These are phyloP conservation scores for Diadegma fenestrale DNA, from an alignment of 2,888 invertebrate genomes.

Conservation along the genomic window DNA sequence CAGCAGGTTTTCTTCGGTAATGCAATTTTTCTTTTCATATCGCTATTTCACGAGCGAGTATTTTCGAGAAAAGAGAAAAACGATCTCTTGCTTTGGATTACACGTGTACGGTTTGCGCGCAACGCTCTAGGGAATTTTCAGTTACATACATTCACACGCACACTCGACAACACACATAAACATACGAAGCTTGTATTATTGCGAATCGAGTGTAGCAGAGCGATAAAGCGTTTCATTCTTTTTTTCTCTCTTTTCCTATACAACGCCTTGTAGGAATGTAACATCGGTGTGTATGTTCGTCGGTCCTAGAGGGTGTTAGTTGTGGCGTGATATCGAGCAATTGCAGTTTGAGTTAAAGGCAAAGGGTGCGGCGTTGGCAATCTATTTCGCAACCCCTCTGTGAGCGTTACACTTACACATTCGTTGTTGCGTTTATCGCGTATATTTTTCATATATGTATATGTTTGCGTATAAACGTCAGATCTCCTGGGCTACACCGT, in stretches of 20 bases:
- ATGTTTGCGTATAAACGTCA: conserved; percentile 3
- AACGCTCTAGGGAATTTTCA: conserved; percentile 39
- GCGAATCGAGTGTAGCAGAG: conserved; percentile 48
- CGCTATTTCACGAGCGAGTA: conserved; percentile 45
- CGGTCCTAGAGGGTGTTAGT: conserved; percentile 59
- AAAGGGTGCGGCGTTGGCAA: conserved; percentile 71
- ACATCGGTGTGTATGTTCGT: conserved; percentile 18
- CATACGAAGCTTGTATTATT: conserved; percentile 27
- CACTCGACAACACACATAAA: conserved; percentile 20
- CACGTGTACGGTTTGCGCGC: conserved; percentile 16
- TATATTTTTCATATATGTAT: not conserved
- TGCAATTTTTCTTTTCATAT: conserved; percentile 49
- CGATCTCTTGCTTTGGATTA: conserved; percentile 48
- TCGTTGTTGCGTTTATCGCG: not conserved
- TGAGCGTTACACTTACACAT: conserved; percentile 25
- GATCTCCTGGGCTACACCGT: conserved; percentile 38
- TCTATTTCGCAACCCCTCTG: conserved; percentile 68
- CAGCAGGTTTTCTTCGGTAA: conserved; percentile 27
- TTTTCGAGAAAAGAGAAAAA: conserved; percentile 33
- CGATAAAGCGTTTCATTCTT: conserved; percentile 47
- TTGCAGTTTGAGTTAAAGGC: conserved; percentile 73
- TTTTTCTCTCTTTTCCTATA: conserved; percentile 16
- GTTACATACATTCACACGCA: not conserved
- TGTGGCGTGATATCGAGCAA: conserved; percentile 75
- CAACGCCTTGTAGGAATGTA: not conserved